Conservation (phyloP, 1,140 invertebrate genomes). For the Drosophila nebulosa region DNA sequence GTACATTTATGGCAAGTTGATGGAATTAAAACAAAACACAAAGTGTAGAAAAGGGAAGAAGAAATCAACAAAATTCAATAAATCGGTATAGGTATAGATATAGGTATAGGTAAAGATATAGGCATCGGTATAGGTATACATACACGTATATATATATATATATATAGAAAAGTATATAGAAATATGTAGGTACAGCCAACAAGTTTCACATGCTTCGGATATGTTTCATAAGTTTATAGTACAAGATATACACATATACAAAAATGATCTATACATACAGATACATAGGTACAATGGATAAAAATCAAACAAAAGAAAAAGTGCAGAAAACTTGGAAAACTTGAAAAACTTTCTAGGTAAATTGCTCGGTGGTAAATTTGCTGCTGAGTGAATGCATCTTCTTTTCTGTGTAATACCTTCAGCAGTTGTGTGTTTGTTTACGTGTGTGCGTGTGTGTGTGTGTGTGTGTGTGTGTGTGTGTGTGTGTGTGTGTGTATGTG, state of each 20-base stretch:
- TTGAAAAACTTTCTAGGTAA: background rate
- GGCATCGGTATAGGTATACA: background rate
- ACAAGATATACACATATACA: background rate
- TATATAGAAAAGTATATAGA: background rate
- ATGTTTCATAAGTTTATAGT: background rate
- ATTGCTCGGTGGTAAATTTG: background rate
- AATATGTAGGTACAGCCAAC: background rate
- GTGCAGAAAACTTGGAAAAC: background rate
- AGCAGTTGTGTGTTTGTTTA: constrained; percentile 13
- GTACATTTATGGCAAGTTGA: constrained; percentile 18
- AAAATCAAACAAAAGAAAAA: constrained; percentile 12
- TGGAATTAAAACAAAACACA: constrained; percentile 17
- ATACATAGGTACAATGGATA: background rate
- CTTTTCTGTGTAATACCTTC: background rate
- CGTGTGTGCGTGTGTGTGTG: constrained; percentile 23
- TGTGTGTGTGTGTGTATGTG: constrained; percentile 41
- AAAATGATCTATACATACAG: background rate
- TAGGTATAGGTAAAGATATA: too few relatives aligned
- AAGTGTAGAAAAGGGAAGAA: background rate
- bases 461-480: background rate
- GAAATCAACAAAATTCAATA: background rate
- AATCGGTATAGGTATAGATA: background rate
- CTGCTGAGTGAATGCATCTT: background rate
- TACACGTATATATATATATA: background rate
- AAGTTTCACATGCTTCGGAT: background rate